Conservation (phyloP, 2,113 vertebrate genomes). For the Pangasianodon hypophthalmus region DNA sequence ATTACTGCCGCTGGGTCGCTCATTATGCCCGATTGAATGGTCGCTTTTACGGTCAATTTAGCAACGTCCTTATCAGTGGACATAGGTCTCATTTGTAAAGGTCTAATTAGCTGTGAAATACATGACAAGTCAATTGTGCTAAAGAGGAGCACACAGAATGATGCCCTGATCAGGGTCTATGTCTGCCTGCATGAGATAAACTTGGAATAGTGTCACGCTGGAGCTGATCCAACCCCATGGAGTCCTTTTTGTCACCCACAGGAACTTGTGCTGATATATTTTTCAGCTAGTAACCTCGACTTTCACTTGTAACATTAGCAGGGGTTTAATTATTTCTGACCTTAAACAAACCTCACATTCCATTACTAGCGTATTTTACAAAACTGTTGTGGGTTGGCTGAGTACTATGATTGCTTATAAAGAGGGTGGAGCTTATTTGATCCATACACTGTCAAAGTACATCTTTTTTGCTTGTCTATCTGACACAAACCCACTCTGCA, state of each 20-base stretch:
- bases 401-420: not conserved
- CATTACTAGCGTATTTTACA: not conserved
- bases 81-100: conserved; percentile 67
- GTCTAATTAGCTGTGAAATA: conserved; percentile 81
- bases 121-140: conserved; percentile 78
- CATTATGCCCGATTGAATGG: conserved; percentile 73
- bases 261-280: not conserved
- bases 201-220: conserved; percentile 58
- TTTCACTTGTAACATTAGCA: not conserved
- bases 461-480: not conserved
- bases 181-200: conserved; percentile 72
- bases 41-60: conserved; percentile 76
- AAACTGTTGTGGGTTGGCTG: not conserved
- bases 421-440: not conserved
- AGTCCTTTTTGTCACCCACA: conserved; percentile 14
- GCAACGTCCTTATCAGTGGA: conserved; percentile 72
- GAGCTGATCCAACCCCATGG: conserved; percentile 29
- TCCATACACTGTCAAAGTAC: not conserved
- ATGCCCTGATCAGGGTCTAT: conserved; percentile 56
- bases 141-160: conserved; percentile 56
- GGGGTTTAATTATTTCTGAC: not conserved
- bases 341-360: not conserved
- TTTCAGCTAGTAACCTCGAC: not conserved
- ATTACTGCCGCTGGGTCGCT: conserved; percentile 68
- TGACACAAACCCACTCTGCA: not conserved